Evolutionary conservation across 2,113 vertebrate genomes (phyloP).

Genomic region (Proterorhinus semilunaris): DNA sequence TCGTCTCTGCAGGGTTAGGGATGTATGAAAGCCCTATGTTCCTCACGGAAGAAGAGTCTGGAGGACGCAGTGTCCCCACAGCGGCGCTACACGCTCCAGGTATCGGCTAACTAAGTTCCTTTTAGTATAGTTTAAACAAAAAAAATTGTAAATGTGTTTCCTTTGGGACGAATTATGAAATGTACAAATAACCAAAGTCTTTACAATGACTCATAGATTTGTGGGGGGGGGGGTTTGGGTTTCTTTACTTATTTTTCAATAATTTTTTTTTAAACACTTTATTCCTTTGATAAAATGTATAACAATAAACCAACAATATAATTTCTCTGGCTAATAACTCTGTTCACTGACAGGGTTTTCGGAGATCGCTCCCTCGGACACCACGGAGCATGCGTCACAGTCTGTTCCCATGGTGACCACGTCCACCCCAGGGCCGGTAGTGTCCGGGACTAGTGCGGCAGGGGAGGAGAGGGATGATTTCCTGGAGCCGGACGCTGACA

Average conservation of each 20-base stretch:
- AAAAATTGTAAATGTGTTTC: neutral
- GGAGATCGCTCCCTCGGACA: constrained; percentile 81
- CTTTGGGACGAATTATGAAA: neutral
- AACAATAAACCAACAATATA: no score
- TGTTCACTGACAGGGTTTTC: constrained; percentile 82
- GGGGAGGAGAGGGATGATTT: constrained; percentile 88
- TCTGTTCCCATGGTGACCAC: constrained; percentile 95
- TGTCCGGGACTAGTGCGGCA: constrained; percentile 73
- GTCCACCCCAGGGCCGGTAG: constrained; percentile 81
- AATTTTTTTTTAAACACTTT: no score
- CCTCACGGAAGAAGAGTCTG: constrained; percentile 89
- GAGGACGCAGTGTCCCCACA: constrained; percentile 90
- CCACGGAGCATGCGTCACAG: constrained; percentile 88
- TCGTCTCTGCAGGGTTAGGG: constrained; percentile 81
- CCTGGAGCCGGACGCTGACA: constrained; percentile 88
- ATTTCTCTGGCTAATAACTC: neutral
- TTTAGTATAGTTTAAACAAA: no score
- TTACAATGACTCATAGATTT: no score
- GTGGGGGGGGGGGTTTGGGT: no score
- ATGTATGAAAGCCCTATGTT: constrained; percentile 92
- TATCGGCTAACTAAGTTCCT: constrained; percentile 37
- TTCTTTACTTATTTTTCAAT: no score
- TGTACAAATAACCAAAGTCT: no score
- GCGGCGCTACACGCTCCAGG: constrained; percentile 88
- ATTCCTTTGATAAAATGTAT: no score